These are phyloP conservation scores for Adineta ricciae DNA, from an alignment of 2,888 invertebrate species.

Conservation along the genomic window DNA sequence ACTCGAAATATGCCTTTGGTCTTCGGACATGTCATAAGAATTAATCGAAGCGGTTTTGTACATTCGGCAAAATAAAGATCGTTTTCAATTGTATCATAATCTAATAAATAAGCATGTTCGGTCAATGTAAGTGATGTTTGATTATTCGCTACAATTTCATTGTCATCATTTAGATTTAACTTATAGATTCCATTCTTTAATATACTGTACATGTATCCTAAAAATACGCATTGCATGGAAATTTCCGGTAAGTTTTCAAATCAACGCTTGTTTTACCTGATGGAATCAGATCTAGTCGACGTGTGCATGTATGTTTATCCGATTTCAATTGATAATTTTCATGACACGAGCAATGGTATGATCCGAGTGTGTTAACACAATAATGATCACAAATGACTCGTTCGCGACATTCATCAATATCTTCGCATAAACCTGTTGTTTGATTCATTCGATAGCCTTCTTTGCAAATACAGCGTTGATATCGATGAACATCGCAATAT, in stretches of 20 bases:
- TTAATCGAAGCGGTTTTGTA: neutral
- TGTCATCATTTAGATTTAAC: neutral
- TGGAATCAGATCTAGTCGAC: neutral
- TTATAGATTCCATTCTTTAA: neutral
- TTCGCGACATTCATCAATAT: neutral
- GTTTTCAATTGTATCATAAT: neutral
- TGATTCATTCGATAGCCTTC: constrained; percentile 24
- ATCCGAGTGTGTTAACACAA: constrained; percentile 30
- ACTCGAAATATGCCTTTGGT: neutral
- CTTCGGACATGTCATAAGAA: neutral
- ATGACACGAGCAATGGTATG: constrained; percentile 28
- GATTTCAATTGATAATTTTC: constrained; percentile 29
- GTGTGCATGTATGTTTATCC: constrained; percentile 29
- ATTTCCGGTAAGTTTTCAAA: too few species aligned
- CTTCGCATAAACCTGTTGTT: constrained; percentile 21
- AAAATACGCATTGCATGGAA: too few species aligned
- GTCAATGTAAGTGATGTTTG: neutral
- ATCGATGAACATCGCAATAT: neutral
- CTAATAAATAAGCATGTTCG: neutral
- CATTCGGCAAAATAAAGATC: neutral
- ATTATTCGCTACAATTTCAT: neutral
- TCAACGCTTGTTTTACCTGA: neutral
- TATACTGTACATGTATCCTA: neutral
- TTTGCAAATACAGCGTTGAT: constrained; percentile 23
- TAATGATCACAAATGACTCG: constrained; percentile 31